Conservation (phyloP, 2,797 vertebrate species). For the Catharus ustulatus region DNA sequence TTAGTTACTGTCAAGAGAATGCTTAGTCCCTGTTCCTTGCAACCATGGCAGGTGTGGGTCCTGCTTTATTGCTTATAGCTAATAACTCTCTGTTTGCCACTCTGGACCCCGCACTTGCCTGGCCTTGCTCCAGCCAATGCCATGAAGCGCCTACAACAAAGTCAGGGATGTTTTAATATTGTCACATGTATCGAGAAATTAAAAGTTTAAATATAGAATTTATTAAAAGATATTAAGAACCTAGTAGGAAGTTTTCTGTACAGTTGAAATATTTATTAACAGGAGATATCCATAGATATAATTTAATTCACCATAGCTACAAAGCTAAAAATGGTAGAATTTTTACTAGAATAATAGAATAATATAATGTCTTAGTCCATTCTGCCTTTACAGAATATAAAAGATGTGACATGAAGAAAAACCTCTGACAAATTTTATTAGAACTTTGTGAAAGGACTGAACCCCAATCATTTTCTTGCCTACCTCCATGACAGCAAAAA, state of each 20-base stretch:
- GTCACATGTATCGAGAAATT: background rate
- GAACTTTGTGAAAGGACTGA: background rate
- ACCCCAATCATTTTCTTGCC: background rate
- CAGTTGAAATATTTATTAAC: background rate
- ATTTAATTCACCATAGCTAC: background rate
- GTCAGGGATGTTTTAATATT: background rate
- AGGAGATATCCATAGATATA: background rate
- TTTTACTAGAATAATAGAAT: background rate
- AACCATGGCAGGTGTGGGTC: background rate
- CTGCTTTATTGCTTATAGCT: background rate
- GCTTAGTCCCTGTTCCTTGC: background rate
- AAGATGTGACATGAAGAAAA: background rate
- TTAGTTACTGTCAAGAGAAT: background rate
- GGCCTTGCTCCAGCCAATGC: background rate
- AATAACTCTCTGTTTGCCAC: background rate
- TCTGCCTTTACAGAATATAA: background rate
- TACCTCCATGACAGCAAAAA: background rate
- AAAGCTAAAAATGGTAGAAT: background rate
- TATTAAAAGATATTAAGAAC: background rate
- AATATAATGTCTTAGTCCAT: background rate
- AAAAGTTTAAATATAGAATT: background rate
- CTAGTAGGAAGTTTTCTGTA: background rate
- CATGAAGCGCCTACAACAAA: background rate
- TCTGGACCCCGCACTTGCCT: background rate
- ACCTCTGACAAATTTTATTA: background rate